phyloP scores from a whole-genome alignment of 2,888 invertebrate species.

The Drosophila monieri region DNA sequence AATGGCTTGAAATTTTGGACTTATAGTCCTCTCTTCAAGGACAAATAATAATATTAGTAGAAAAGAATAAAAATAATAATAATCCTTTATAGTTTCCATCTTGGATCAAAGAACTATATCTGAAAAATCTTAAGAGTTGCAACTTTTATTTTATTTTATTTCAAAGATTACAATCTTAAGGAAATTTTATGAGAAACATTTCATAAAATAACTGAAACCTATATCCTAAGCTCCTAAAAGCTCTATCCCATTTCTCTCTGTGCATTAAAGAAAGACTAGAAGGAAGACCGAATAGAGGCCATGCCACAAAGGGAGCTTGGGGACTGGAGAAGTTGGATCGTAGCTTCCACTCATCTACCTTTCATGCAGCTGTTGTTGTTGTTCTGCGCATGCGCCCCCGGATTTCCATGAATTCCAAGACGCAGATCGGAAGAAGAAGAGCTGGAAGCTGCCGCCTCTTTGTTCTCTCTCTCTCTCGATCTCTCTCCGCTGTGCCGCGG shows the following conservation, averaged over 20 bases:
- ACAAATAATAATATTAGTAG: too few species aligned
- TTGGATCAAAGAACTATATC: too few species aligned
- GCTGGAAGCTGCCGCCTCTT: constrained; percentile 43
- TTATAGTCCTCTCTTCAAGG: too few species aligned
- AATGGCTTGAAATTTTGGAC: too few species aligned
- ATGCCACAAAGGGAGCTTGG: background rate
- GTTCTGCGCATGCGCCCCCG: constrained; percentile 43
- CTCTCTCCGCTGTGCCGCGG: background rate
- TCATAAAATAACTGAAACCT: too few species aligned
- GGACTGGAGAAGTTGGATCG: constrained; percentile 11
- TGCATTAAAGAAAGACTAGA: background rate
- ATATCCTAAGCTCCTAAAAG: too few species aligned
- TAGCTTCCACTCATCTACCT: constrained; percentile 41
- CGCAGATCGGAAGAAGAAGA: constrained; percentile 38
- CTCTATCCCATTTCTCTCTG: background rate
- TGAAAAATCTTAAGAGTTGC: too few species aligned
- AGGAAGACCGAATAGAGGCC: background rate
- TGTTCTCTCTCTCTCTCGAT: constrained; percentile 10
- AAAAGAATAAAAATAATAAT: too few species aligned
- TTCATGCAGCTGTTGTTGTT: constrained; percentile 43
- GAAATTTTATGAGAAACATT: background rate
- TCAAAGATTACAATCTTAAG: too few species aligned
- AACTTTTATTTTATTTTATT: too few species aligned
- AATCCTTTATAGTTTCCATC: too few species aligned
- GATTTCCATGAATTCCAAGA: constrained; percentile 48